Conservation (phyloP, 2,797 vertebrate species). For the Craterocephalus amniculus region DNA sequence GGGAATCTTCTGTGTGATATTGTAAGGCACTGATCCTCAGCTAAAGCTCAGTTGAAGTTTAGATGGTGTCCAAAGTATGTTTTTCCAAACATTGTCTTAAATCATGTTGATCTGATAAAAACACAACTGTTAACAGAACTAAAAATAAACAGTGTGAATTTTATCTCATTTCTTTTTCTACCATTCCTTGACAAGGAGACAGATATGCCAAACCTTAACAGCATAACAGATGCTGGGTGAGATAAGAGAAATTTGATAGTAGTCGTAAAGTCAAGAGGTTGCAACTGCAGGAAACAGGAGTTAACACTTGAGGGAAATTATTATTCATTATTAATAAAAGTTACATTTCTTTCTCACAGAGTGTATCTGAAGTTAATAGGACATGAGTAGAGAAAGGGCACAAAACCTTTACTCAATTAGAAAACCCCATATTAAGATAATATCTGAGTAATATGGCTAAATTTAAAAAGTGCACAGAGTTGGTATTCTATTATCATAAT, state of each 20-base stretch:
- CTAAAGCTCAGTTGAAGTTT: constrained; percentile 1
- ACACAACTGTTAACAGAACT: not conserved
- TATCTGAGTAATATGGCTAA: not conserved
- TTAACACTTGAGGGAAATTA: constrained; percentile 40
- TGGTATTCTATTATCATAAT: no score
- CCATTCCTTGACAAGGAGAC: constrained; percentile 7
- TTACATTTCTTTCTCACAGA: constrained; percentile 12
- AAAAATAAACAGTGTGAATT: constrained; percentile 23
- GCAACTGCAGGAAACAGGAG: constrained; percentile 48
- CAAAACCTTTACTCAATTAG: constrained; percentile 5
- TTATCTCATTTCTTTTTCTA: not conserved
- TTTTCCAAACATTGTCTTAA: constrained; percentile 5
- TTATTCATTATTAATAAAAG: constrained; percentile 36
- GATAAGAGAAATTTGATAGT: constrained; percentile 60
- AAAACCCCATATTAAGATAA: not conserved
- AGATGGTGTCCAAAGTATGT: not conserved
- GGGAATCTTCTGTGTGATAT: constrained; percentile 13
- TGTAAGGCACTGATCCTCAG: not conserved
- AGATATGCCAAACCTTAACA: constrained; percentile 30
- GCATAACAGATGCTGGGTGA: constrained; percentile 70
- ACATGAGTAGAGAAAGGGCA: not conserved
- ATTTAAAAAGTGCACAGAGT: not conserved
- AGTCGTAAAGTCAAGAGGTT: constrained; percentile 55
- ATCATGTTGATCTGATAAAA: not conserved
- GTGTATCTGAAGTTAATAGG: constrained; percentile 4